Evolutionary conservation across 2,113 vertebrate genomes (phyloP).

Genomic region (Proterorhinus semilunaris): DNA sequence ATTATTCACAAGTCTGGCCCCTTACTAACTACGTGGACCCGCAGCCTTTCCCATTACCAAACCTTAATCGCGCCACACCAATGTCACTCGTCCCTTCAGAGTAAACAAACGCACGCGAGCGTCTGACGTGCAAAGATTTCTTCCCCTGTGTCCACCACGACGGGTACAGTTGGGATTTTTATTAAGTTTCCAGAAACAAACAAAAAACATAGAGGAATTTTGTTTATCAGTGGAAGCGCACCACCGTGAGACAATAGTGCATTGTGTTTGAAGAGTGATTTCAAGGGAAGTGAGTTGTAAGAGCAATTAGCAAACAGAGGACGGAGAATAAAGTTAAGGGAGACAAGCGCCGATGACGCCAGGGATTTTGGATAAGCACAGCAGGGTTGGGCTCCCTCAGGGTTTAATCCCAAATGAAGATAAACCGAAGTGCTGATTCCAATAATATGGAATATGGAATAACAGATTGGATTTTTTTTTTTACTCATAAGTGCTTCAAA

Average conservation of each 20-base stretch:
- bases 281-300: constrained; percentile 60
- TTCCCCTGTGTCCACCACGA: constrained; percentile 61
- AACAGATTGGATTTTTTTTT: constrained; percentile 27
- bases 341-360: constrained; percentile 68
- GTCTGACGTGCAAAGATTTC: constrained; percentile 71
- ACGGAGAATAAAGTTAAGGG: constrained; percentile 65
- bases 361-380: constrained; percentile 67
- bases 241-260: constrained; percentile 62
- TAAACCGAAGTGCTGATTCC: constrained; percentile 72
- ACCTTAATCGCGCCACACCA: constrained; percentile 74
- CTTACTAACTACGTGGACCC: constrained; percentile 79
- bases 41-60: constrained; percentile 70
- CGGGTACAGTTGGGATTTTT: constrained; percentile 55
- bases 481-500: not conserved
- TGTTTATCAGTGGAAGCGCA: constrained; percentile 61
- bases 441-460: constrained; percentile 50
- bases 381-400: constrained; percentile 60
- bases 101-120: constrained; percentile 65
- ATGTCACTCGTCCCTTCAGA: constrained; percentile 80
- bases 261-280: constrained; percentile 63
- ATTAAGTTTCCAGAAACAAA: constrained; percentile 63
- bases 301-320: constrained; percentile 64
- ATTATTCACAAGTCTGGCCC: constrained; percentile 83
- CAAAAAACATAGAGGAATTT: constrained; percentile 38
- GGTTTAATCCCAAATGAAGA: constrained; percentile 72